Evolutionary conservation across 2,888 invertebrate genomes (phyloP).

Genomic region (Agrotis segetum): DNA sequence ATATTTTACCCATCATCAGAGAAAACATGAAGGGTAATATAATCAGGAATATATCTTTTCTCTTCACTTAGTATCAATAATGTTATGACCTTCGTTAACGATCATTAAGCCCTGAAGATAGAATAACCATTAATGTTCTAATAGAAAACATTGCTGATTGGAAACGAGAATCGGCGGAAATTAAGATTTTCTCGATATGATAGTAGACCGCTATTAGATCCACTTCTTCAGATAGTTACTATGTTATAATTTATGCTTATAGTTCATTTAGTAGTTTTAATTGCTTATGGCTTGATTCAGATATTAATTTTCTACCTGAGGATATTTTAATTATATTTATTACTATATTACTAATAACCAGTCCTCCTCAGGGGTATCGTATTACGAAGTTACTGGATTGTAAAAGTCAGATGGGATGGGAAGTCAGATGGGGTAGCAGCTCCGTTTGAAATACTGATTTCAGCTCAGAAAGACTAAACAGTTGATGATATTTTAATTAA

Average conservation of each 20-base stretch:
- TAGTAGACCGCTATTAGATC: constrained; percentile 16
- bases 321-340: too few relatives aligned
- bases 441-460: too few relatives aligned
- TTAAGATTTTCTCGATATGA: constrained; percentile 32
- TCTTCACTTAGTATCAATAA: background rate
- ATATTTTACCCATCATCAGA: background rate
- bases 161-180: constrained; percentile 11
- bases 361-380: too few relatives aligned
- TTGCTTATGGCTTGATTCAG: background rate
- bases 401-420: too few relatives aligned
- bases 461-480: too few relatives aligned
- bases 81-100: background rate
- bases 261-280: constrained; percentile 12
- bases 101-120: constrained; percentile 2
- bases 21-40: background rate
- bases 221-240: constrained; percentile 5
- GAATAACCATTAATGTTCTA: constrained; percentile 10
- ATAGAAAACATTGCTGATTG: constrained; percentile 26
- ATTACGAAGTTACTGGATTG: too few relatives aligned
- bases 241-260: constrained; percentile 15
- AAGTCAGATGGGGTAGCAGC: too few relatives aligned
- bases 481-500: too few relatives aligned
- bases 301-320: constrained; percentile 1
- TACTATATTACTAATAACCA: too few relatives aligned
- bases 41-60: constrained; percentile 8